These are phyloP conservation scores for Pseudomyrmex gracilis DNA, from an alignment of 1,140 invertebrate genomes.

Conservation along the genomic window DNA sequence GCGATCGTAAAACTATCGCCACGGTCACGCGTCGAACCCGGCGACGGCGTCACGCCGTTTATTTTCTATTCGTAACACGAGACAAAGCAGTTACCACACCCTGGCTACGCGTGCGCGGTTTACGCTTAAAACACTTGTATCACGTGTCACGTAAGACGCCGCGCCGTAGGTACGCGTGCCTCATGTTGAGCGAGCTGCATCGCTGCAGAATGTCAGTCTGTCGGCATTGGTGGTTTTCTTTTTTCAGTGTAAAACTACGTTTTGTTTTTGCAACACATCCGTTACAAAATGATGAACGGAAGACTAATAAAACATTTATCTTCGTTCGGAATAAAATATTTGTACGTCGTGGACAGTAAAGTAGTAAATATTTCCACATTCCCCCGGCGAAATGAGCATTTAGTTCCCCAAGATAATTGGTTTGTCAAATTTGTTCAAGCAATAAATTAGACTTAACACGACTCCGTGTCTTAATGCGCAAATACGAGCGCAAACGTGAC, in stretches of 20 bases:
- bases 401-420: background rate
- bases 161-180: conserved; percentile 62
- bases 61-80: conserved; percentile 71
- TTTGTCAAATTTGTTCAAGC: conserved; percentile 14
- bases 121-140: conserved; percentile 70
- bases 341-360: background rate
- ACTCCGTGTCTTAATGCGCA: conserved; percentile 5
- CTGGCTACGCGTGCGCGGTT: conserved; percentile 67
- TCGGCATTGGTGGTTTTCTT: conserved; percentile 21
- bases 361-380: background rate
- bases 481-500: conserved; percentile 31
- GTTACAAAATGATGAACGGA: too few relatives aligned
- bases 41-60: conserved; percentile 29
- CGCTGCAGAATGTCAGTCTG: conserved; percentile 23
- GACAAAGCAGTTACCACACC: conserved; percentile 74
- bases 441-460: conserved; percentile 31
- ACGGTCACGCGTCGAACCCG: conserved; percentile 2
- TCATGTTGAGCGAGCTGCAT: conserved; percentile 39
- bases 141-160: conserved; percentile 69
- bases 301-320: too few relatives aligned
- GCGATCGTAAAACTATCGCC: conserved; percentile 14
- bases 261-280: too few relatives aligned
- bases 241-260: background rate
- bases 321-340: too few relatives aligned
- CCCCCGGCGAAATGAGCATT: background rate